Conservation (phyloP, 1,140 invertebrate species). For the Apolygus lucorum region DNA sequence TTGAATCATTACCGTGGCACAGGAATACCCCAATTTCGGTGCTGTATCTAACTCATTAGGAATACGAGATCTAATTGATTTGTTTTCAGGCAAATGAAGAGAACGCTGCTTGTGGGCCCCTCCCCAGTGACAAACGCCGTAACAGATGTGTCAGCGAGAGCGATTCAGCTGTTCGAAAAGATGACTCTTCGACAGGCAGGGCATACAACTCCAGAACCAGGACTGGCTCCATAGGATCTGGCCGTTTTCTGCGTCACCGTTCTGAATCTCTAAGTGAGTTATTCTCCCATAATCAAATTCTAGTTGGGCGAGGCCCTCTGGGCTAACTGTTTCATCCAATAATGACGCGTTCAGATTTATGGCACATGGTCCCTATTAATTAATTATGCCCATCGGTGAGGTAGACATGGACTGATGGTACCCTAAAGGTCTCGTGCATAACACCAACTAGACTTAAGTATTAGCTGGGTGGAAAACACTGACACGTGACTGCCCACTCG, state of each 20-base stretch:
- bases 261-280: slow-evolving; percentile 17
- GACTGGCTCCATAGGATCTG: slow-evolving; percentile 25
- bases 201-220: slow-evolving; percentile 8
- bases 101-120: slow-evolving; percentile 13
- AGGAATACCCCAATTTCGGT: background rate
- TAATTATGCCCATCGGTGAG: too few species aligned
- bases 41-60: background rate
- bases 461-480: background rate
- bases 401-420: too few species aligned
- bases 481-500: too few species aligned
- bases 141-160: slow-evolving; percentile 29
- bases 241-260: slow-evolving; percentile 18
- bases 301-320: background rate
- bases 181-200: background rate
- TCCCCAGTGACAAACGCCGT: slow-evolving; percentile 21
- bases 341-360: background rate
- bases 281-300: background rate
- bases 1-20: background rate
- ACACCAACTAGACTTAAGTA: background rate
- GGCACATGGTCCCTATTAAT: background rate
- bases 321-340: background rate
- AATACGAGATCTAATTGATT: background rate
- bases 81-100: slow-evolving; percentile 18
- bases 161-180: slow-evolving; percentile 15
- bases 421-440: too few species aligned